A percentile compares a stretch with the other conserved stretches of the same genome.
Evolutionary conservation across 2,888 invertebrate genomes (phyloP).

Genomic region (Chalcis sispes): DNA sequence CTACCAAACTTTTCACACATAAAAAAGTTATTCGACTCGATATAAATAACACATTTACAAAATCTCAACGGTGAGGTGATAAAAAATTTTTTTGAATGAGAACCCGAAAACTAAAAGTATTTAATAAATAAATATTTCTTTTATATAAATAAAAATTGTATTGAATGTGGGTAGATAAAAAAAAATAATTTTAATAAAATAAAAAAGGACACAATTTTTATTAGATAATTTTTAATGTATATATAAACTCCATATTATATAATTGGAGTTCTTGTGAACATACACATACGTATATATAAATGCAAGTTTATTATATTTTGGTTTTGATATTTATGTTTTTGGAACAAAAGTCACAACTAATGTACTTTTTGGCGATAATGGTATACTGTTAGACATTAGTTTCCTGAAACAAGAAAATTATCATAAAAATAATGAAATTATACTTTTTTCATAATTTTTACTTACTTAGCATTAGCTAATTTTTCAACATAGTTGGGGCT

Average conservation of each 20-base stretch:
- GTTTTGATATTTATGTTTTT: conserved; percentile 56
- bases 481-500: conserved; percentile 77
- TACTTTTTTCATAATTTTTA: conserved; percentile 24
- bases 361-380: conserved; percentile 81
- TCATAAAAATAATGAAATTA: conserved; percentile 34
- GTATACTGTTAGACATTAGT: conserved; percentile 78
- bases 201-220: conserved; percentile 27
- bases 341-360: conserved; percentile 85
- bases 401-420: conserved; percentile 73
- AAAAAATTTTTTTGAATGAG: too few relatives aligned
- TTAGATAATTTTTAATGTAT: conserved; percentile 38
- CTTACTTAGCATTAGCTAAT: conserved; percentile 61
- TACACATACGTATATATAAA: conserved; percentile 32
- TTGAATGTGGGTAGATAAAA: conserved; percentile 44
- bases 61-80: too few relatives aligned
- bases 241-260: conserved; percentile 39
- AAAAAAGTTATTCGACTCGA: too few relatives aligned
- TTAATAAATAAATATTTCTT: conserved; percentile 50
- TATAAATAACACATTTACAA: too few relatives aligned
- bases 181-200: conserved; percentile 24
- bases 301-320: conserved; percentile 39
- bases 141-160: conserved; percentile 49
- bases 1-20: too few relatives aligned
- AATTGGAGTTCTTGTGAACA: conserved; percentile 27
- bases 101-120: too few relatives aligned